Percentiles rank a stretch among this genome's conserved stretches.
phyloP scores from a whole-genome alignment of 2,113 vertebrate genomes.

The Epinephelus cyanopodus region DNA sequence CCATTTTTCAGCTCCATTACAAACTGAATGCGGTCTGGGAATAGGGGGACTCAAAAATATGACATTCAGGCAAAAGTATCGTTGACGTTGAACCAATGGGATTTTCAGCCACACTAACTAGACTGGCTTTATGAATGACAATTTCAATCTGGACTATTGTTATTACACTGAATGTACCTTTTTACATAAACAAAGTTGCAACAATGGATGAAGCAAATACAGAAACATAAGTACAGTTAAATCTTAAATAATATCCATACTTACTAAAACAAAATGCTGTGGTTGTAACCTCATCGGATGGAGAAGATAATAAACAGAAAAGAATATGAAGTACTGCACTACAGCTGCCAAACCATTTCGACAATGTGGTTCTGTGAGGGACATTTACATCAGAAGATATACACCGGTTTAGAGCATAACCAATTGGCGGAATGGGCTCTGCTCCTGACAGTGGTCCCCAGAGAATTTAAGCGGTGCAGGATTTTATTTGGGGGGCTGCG shows the following conservation, averaged over 20 bases:
- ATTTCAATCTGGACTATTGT: background rate
- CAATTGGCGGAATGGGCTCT: background rate
- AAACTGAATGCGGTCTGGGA: background rate
- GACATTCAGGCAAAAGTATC: background rate
- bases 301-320: background rate
- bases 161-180: background rate
- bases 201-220: background rate
- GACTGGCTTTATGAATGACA: background rate
- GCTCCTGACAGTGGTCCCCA: background rate
- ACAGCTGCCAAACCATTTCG: background rate
- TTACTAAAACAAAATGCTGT: background rate
- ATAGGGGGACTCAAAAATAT: background rate
- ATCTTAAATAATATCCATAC: background rate
- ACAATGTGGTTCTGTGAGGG: background rate
- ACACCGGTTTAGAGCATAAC: background rate
- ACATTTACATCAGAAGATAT: background rate
- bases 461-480: background rate
- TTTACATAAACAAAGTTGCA: background rate
- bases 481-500: background rate
- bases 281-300: background rate
- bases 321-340: background rate
- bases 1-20: slow-evolving; percentile 16
- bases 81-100: background rate
- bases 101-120: background rate
- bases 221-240: background rate